These are phyloP conservation scores for Rhimphoctona megacephalus DNA, from an alignment of 2,888 invertebrate genomes.

Conservation along the genomic window DNA sequence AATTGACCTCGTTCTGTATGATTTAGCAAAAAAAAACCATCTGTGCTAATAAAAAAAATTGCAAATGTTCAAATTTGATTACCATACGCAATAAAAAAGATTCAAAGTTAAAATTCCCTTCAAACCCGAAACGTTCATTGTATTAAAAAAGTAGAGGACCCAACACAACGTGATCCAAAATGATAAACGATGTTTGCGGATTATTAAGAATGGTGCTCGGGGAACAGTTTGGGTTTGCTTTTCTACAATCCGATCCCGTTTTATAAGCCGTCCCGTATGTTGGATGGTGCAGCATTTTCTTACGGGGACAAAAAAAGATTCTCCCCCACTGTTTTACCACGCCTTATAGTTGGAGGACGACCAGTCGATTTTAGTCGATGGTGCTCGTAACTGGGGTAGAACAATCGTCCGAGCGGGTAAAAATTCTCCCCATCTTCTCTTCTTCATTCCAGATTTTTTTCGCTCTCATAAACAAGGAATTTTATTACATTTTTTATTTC, in stretches of 20 bases:
- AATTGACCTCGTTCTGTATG: too few relatives aligned
- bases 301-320: neutral
- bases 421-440: neutral
- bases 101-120: neutral
- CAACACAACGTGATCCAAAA: conserved; percentile 3
- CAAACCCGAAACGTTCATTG: neutral
- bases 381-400: conserved; percentile 9
- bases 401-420: neutral
- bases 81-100: neutral
- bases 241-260: conserved; percentile 74
- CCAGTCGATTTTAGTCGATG: conserved; percentile 57
- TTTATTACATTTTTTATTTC: neutral
- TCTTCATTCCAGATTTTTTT: conserved; percentile 8
- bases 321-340: neutral
- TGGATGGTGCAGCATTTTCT: conserved; percentile 46
- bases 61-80: neutral
- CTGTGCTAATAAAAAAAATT: neutral
- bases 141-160: neutral
- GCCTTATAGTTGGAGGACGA: conserved; percentile 12
- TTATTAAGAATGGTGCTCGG: conserved; percentile 76
- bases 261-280: conserved; percentile 73
- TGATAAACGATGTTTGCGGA: conserved; percentile 82
- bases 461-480: neutral
- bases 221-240: conserved; percentile 75
- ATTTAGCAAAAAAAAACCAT: neutral